Percentiles rank a stretch among this genome's conserved stretches.
phyloP scores from a whole-genome alignment of 2,888 invertebrate genomes.

The Athetis lepigone region DNA sequence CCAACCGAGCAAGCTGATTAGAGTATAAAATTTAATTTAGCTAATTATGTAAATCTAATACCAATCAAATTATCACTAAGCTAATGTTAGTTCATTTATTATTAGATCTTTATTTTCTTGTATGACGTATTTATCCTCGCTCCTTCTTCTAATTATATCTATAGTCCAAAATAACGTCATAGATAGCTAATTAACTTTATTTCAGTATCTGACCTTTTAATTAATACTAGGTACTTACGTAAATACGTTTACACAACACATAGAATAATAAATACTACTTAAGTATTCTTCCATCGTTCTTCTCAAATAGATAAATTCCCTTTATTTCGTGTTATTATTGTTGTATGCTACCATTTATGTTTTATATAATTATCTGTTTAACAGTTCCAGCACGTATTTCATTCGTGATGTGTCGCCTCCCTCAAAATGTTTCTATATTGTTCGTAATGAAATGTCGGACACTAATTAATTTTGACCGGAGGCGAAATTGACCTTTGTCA shows the following conservation, averaged over 20 bases:
- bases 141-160: conserved; percentile 12
- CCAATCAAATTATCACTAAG: too few relatives aligned
- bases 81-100: too few relatives aligned
- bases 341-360: conserved; percentile 16
- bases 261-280: conserved; percentile 15
- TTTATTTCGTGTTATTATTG: conserved; percentile 48
- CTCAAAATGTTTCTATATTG: conserved; percentile 54
- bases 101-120: background rate
- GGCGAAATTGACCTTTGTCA: conserved; percentile 80
- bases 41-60: too few relatives aligned
- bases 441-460: conserved; percentile 77
- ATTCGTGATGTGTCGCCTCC: conserved; percentile 39
- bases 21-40: too few relatives aligned
- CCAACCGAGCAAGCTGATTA: too few relatives aligned
- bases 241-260: conserved; percentile 7
- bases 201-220: conserved; percentile 19
- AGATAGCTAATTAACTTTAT: conserved; percentile 12
- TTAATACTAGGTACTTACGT: conserved; percentile 6
- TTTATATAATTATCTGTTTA: conserved; percentile 56
- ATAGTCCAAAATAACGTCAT: conserved; percentile 19
- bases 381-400: conserved; percentile 51
- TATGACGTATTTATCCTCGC: background rate
- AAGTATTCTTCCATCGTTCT: conserved; percentile 38
- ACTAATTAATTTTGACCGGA: conserved; percentile 82
- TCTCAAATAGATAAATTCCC: conserved; percentile 41